phyloP scores from a whole-genome alignment of 2,888 invertebrate genomes.

The Eristalinus sepulchralis region DNA sequence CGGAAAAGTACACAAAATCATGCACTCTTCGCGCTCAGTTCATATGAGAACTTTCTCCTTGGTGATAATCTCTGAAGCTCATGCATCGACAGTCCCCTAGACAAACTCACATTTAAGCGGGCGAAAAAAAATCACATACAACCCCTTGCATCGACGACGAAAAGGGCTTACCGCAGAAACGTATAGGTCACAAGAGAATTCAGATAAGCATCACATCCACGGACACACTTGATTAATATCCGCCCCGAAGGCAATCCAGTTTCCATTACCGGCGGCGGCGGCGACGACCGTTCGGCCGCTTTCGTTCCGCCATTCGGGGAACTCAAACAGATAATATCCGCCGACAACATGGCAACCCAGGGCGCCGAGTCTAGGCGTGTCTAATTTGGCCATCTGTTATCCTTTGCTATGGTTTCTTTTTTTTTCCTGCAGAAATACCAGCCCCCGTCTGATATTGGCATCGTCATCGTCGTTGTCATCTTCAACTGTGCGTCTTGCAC shows the following conservation, averaged over 20 bases:
- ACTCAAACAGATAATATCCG: not conserved
- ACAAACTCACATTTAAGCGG: not conserved
- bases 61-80: not conserved
- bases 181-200: not conserved
- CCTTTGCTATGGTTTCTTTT: not conserved
- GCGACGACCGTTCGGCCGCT: not conserved
- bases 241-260: not conserved
- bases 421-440: not conserved
- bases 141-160: not conserved
- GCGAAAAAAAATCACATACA: not conserved
- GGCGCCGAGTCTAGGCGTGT: not conserved
- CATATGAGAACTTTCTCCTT: not conserved
- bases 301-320: not conserved
- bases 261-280: not conserved
- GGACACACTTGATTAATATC: not conserved
- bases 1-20: not conserved
- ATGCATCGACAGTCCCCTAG: not conserved
- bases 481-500: not conserved
- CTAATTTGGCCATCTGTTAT: conserved; percentile 4
- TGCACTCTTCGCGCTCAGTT: not conserved
- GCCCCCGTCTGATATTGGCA: not conserved
- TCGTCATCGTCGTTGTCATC: not conserved
- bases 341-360: not conserved
- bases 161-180: not conserved
- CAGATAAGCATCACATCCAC: not conserved